These are phyloP conservation scores for Neuroterus valhalla DNA, from an alignment of 1,140 invertebrate genomes.

Conservation along the genomic window DNA sequence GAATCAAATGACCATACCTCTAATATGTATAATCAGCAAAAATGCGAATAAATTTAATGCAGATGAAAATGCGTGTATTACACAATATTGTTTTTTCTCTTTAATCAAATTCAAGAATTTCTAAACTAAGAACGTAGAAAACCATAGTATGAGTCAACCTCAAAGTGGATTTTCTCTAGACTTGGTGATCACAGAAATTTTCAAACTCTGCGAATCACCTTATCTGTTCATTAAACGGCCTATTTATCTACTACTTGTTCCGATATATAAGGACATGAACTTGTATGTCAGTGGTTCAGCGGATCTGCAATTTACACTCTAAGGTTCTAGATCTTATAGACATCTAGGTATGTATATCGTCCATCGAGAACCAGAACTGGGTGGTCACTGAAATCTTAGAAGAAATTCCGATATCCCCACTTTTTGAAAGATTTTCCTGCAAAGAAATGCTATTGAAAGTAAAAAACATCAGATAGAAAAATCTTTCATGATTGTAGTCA, in stretches of 20 bases:
- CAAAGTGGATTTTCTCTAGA: conserved; percentile 11
- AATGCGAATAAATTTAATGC: too few relatives aligned
- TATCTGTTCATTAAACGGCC: conserved; percentile 24
- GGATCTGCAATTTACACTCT: conserved; percentile 13
- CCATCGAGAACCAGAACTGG: too few relatives aligned
- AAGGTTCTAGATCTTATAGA: neutral
- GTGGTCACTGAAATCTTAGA: too few relatives aligned
- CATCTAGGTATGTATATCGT: neutral
- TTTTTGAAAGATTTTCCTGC: too few relatives aligned
- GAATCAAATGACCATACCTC: too few relatives aligned
- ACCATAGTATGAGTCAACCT: neutral
- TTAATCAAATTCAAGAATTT: neutral
- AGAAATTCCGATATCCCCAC: too few relatives aligned
- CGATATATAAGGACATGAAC: conserved; percentile 16
- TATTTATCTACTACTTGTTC: conserved; percentile 16
- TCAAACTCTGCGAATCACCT: conserved; percentile 19
- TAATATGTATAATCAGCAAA: too few relatives aligned
- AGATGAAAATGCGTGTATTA: too few relatives aligned
- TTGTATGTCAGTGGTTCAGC: conserved; percentile 23
- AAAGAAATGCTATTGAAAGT: too few relatives aligned
- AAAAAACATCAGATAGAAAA: too few relatives aligned
- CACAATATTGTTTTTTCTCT: too few relatives aligned
- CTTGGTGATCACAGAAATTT: neutral
- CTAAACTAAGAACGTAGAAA: conserved; percentile 8
- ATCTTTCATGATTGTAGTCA: too few relatives aligned